Percentiles rank a stretch among this genome's conserved stretches.
These are phyloP conservation scores for Artibeus jamaicensis DNA, from an alignment of 2,797 vertebrate genomes.

Conservation along the genomic window DNA sequence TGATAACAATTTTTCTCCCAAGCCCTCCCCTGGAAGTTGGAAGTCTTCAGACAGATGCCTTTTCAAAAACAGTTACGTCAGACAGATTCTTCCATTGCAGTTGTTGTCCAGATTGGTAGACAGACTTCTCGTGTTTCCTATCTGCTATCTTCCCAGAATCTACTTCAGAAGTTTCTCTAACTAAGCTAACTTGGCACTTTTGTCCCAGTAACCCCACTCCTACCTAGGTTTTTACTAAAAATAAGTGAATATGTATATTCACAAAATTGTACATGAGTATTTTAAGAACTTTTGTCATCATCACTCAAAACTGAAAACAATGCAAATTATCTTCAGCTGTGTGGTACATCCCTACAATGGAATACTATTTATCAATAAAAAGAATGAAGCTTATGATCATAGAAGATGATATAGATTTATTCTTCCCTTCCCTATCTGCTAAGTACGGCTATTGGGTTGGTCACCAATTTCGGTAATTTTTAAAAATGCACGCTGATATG, in stretches of 20 bases:
- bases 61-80: too few relatives aligned
- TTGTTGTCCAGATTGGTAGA: not conserved
- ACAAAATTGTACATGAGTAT: not conserved
- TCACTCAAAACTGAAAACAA: not conserved
- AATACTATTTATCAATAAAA: not conserved
- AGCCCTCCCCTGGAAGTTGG: too few relatives aligned
- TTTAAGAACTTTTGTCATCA: not conserved
- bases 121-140: not conserved
- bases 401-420: not conserved
- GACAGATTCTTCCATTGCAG: too few relatives aligned
- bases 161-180: not conserved
- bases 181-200: not conserved
- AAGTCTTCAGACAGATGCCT: too few relatives aligned
- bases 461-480: too few relatives aligned
- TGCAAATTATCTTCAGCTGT: not conserved
- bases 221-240: not conserved
- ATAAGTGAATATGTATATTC: not conserved
- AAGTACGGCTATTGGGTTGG: not conserved
- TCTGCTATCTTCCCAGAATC: not conserved
- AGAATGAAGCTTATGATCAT: not conserved
- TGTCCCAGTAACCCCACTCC: not conserved
- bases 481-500: too few relatives aligned
- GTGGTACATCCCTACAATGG: not conserved
- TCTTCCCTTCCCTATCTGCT: not conserved
- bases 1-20: too few relatives aligned